Evolutionary conservation across 2,113 vertebrate species (phyloP).

Genomic region (Tragelaphus strepsiceros): DNA sequence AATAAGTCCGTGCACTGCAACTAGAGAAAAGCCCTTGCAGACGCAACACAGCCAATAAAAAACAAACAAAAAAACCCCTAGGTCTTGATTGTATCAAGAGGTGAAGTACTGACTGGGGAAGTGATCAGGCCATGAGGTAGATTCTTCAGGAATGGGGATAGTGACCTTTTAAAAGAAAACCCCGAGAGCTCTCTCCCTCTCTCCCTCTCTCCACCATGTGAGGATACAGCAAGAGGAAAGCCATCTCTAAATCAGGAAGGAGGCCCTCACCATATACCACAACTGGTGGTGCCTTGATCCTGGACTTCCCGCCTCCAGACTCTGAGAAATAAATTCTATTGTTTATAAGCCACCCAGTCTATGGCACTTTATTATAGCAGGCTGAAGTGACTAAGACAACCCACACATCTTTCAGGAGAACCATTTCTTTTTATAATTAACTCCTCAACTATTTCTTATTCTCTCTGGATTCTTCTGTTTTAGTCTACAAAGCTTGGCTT

Average conservation of each 20-base stretch:
- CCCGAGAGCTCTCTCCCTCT: not conserved
- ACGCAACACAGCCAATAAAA: not conserved
- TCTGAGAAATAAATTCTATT: not conserved
- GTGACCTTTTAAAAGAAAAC: not conserved
- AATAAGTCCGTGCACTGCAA: not conserved
- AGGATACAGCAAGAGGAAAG: not conserved
- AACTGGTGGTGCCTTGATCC: not conserved
- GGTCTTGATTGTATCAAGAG: not conserved
- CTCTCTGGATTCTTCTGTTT: not conserved
- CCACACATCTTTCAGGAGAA: not conserved
- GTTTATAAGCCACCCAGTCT: not conserved
- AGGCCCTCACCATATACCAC: not conserved
- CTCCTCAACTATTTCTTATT: not conserved
- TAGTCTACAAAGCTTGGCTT: slow-evolving; percentile 35
- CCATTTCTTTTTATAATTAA: not conserved
- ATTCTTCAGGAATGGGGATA: not conserved
- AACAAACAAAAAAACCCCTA: not conserved
- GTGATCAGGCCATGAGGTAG: not conserved
- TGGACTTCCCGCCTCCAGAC: not conserved
- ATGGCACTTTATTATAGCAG: not conserved
- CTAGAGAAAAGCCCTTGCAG: not conserved
- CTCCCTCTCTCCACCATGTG: not conserved
- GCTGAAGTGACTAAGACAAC: not conserved
- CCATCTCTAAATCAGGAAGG: not conserved
- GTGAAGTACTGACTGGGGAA: not conserved